Evolutionary conservation across 1,140 invertebrate genomes (phyloP), one percentile per base, ranked within the genome.

Genomic region (Tenebrio molitor): DNA sequence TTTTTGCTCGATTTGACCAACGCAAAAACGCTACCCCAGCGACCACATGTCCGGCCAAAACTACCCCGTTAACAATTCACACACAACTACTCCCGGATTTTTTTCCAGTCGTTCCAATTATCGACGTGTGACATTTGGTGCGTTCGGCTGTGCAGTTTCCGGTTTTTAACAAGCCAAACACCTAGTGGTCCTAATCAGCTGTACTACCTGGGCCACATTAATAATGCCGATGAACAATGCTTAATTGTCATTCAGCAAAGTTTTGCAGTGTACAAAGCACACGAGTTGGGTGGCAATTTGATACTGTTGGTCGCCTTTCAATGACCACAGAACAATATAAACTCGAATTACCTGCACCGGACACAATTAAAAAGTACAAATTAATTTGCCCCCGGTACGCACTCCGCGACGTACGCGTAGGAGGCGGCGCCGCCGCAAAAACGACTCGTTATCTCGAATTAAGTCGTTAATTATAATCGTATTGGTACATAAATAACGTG

Each of bases 311-410:
- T 23, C 62, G 62, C 62, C 17, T 65, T 65, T 65, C 62, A 65
- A 65, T 65, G 62, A 39, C 25, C 25, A 34, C 12, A 14, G 62
- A 41, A 42, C 62, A 65, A 65, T 65, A 41, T 39, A 72, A 72
- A 72, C 46, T 41, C 41, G 58, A 66, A 53, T 39, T 62, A 66
- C 70, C 53, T 72, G 42, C 70, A 66, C 62, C 70, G 42, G 70
- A 46, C 70, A 64, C 70, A 72, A 72, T 72, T 72, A 72, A 72
- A 72, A 72, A 72, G 62, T 72, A 72, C 70, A 72, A 72, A 72
- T 72, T 72, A 72, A 72, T 72, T 72, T 66, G 21, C 46, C 3
- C 15, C 46, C 4, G 12, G 36, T 12, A n/a, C 6, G 12, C 36
- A 39, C 36, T 12, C 17, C 23, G 25, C 8, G 25, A 8, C 16